Evolutionary conservation across 2,888 invertebrate species (phyloP).

Genomic region (Mythimna lalbum): DNA sequence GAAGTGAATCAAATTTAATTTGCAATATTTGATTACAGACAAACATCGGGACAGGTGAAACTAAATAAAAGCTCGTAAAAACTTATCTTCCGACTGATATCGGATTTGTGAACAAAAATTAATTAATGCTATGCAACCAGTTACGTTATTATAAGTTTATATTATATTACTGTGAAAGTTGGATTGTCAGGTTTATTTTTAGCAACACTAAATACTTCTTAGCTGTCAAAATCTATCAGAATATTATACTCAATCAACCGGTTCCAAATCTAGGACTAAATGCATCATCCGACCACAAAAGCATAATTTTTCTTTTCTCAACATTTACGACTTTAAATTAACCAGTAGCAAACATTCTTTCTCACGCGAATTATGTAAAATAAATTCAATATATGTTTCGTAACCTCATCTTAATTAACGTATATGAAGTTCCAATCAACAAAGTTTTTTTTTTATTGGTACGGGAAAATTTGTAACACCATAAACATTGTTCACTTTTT

Average conservation of each 20-base stretch:
- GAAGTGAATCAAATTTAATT: no score
- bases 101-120: not conserved
- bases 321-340: slow-evolving; percentile 33
- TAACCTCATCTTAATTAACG: slow-evolving; percentile 68
- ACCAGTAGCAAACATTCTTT: slow-evolving; percentile 59
- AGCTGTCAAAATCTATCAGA: not conserved
- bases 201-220: not conserved
- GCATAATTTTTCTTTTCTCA: slow-evolving; percentile 9
- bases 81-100: not conserved
- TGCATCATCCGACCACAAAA: slow-evolving; percentile 3
- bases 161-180: slow-evolving; percentile 1
- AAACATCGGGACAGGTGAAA: no score
- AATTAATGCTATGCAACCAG: not conserved
- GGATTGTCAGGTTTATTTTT: not conserved
- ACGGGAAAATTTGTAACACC: slow-evolving; percentile 66
- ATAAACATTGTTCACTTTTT: slow-evolving; percentile 71
- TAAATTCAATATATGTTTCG: slow-evolving; percentile 63
- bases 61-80: no score
- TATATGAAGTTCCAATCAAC: slow-evolving; percentile 68
- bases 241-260: slow-evolving; percentile 11
- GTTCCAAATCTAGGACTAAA: slow-evolving; percentile 33
- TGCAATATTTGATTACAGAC: no score
- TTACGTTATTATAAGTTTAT: not conserved
- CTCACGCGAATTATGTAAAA: slow-evolving; percentile 65
- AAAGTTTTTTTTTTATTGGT: slow-evolving; percentile 66